Evolutionary conservation across 2,113 vertebrate species (phyloP).

Genomic region (Leptosomus discolor): DNA sequence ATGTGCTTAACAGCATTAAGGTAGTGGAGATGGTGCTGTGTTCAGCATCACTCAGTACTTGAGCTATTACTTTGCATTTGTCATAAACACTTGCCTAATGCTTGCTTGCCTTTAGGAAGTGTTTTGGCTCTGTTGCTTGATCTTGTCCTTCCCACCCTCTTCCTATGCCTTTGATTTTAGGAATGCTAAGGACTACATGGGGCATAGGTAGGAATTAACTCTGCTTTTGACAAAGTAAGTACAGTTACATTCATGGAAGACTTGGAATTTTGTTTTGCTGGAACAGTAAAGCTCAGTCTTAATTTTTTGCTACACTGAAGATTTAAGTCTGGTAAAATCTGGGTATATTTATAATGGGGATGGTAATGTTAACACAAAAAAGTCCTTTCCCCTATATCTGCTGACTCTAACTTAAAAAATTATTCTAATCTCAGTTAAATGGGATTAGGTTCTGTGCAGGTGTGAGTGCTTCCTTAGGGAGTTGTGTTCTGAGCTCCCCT

Average conservation of each 20-base stretch:
- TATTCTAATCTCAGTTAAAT: not conserved
- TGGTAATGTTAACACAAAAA: not conserved
- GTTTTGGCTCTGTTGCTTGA: not conserved
- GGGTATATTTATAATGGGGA: not conserved
- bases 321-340: not conserved
- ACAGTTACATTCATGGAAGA: not conserved
- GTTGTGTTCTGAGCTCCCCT: not conserved
- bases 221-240: not conserved
- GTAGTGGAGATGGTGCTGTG: not conserved
- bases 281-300: not conserved
- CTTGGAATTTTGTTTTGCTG: not conserved
- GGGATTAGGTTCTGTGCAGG: not conserved
- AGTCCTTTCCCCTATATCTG: not conserved
- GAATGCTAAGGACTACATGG: not conserved
- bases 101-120: not conserved
- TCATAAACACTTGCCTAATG: not conserved
- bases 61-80: not conserved
- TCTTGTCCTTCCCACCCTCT: not conserved
- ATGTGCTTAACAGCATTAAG: not conserved
- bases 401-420: not conserved
- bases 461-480: not conserved
- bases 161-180: not conserved
- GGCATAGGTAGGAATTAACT: not conserved
- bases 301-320: not conserved
- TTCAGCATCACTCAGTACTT: not conserved